These are phyloP conservation scores for Sebastes steindachneri DNA, from an alignment of 2,797 vertebrate species.

Conservation along the genomic window DNA sequence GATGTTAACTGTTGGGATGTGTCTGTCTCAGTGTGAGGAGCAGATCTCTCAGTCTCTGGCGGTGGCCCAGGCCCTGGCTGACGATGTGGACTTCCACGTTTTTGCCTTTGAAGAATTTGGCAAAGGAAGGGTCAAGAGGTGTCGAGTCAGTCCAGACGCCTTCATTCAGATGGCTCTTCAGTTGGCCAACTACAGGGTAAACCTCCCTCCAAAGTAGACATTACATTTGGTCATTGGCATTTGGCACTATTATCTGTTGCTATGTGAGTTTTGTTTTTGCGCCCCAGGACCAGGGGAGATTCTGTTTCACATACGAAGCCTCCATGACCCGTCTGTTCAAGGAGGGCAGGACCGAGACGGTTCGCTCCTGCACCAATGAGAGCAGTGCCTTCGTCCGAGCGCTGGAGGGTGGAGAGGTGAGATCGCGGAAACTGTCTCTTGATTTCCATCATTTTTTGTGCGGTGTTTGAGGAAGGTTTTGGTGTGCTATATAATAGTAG, in stretches of 20 bases:
- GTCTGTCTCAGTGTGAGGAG: conserved; percentile 82
- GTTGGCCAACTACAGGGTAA: conserved; percentile 90
- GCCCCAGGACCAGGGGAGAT: conserved; percentile 84
- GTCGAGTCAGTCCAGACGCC: conserved; percentile 87
- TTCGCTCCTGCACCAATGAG: conserved; percentile 88
- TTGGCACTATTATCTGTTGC: not conserved
- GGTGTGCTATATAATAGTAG: not conserved
- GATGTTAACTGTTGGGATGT: not conserved
- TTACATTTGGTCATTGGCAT: not conserved
- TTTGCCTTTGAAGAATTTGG: conserved; percentile 89
- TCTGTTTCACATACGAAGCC: conserved; percentile 91
- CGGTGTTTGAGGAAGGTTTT: not conserved
- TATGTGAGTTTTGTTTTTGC: not conserved
- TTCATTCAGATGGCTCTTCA: conserved; percentile 90
- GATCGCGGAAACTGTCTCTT: not conserved
- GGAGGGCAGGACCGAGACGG: conserved; percentile 92
- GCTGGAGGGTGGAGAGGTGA: conserved; percentile 82
- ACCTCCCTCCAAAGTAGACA: conserved; percentile 1
- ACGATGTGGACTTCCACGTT: conserved; percentile 87
- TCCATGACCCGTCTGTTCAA: conserved; percentile 92
- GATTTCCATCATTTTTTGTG: not conserved
- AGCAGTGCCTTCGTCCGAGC: conserved; percentile 86
- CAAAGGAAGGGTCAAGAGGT: conserved; percentile 88
- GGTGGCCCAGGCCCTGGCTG: conserved; percentile 85
- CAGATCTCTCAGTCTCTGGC: conserved; percentile 83